A percentile compares a stretch with the other conserved stretches of the same genome.
phyloP scores from a whole-genome alignment of 1,140 invertebrate species.

The Lordiphosa collinella region DNA sequence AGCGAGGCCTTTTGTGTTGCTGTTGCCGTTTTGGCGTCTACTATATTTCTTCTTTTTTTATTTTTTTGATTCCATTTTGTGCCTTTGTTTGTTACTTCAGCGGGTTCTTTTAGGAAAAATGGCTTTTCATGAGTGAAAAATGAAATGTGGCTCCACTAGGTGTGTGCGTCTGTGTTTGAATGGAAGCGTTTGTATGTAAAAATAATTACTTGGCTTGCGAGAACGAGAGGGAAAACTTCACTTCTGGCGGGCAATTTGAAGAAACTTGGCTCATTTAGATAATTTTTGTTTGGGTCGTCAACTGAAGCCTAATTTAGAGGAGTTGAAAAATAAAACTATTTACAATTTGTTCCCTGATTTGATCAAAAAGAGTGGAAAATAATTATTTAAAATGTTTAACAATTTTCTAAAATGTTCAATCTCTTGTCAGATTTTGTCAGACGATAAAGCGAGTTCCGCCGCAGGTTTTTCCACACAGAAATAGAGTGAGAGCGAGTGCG shows the following conservation, averaged over 20 bases:
- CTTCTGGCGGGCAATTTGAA: too few relatives aligned
- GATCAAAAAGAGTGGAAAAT: too few relatives aligned
- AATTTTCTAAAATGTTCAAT: too few relatives aligned
- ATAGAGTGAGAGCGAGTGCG: background rate
- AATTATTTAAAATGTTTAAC: too few relatives aligned
- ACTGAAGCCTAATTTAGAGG: too few relatives aligned
- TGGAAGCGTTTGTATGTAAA: slow-evolving; percentile 7
- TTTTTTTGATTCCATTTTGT: slow-evolving; percentile 44
- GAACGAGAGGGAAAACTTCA: background rate
- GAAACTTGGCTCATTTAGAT: too few relatives aligned
- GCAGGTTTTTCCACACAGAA: slow-evolving; percentile 42
- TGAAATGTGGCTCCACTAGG: slow-evolving; percentile 41
- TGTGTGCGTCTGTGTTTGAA: slow-evolving; percentile 11
- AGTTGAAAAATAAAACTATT: too few relatives aligned
- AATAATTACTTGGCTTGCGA: too few relatives aligned
- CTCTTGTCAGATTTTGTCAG: too few relatives aligned
- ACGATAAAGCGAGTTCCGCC: slow-evolving; percentile 5
- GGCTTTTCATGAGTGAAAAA: slow-evolving; percentile 55
- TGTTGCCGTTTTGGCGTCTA: slow-evolving; percentile 47
- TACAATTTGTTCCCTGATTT: too few relatives aligned
- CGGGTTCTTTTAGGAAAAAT: slow-evolving; percentile 53
- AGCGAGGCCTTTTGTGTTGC: slow-evolving; percentile 53
- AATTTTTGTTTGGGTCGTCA: too few relatives aligned
- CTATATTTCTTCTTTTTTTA: slow-evolving; percentile 22
- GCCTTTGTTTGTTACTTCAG: slow-evolving; percentile 62